phyloP scores from a whole-genome alignment of 1,140 invertebrate species.

The Drosophila sturtevanti region DNA sequence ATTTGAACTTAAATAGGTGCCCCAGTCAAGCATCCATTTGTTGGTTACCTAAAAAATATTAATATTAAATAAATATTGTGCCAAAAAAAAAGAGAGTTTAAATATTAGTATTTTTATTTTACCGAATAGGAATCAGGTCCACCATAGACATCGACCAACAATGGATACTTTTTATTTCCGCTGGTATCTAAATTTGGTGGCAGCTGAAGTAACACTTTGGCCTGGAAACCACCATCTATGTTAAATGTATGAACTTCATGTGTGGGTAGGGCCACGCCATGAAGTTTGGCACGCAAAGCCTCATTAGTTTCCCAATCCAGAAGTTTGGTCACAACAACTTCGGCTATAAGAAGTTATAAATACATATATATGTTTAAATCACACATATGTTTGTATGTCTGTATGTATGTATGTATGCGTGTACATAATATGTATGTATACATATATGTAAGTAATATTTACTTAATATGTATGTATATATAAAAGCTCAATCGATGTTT shows the following conservation, averaged over 20 bases:
- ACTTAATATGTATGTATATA: too few species aligned
- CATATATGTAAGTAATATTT: too few species aligned
- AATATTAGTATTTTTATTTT: constrained; percentile 22
- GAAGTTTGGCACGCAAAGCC: constrained; percentile 45
- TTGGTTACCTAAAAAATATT: constrained; percentile 82
- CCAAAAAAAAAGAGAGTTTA: too few species aligned
- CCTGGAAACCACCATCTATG: constrained; percentile 72
- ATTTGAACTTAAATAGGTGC: constrained; percentile 91
- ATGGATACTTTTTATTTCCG: constrained; percentile 89
- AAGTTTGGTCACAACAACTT: constrained; percentile 61
- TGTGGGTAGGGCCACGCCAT: constrained; percentile 59
- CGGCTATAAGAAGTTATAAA: constrained; percentile 35
- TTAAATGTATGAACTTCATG: constrained; percentile 64
- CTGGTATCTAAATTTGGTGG: constrained; percentile 89
- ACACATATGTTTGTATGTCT: too few species aligned
- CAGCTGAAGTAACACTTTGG: constrained; percentile 85
- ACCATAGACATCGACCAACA: constrained; percentile 94
- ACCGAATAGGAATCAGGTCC: constrained; percentile 95
- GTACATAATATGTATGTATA: too few species aligned
- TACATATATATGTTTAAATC: too few species aligned
- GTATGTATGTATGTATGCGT: too few species aligned
- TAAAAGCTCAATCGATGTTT: too few species aligned
- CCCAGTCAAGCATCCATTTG: constrained; percentile 90
- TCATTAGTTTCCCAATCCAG: constrained; percentile 77
- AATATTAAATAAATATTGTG: too few species aligned